Percentiles rank a stretch among this genome's conserved stretches.
Evolutionary conservation across 2,113 vertebrate species (phyloP).

Genomic region (Accipiter cooperii): DNA sequence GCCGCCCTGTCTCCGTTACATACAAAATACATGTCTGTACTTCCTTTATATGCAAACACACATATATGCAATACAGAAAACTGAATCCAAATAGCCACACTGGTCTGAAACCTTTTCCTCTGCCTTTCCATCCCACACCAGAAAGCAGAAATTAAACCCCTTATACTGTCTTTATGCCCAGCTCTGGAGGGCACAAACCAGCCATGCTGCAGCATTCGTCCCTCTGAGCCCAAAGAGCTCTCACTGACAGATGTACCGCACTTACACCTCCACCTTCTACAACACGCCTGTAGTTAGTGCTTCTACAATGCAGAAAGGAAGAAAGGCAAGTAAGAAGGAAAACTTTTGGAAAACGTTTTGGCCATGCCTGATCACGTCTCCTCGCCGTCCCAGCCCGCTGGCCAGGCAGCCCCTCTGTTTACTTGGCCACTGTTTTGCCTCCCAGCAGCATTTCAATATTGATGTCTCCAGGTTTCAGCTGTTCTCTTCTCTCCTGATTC

Average conservation of each 20-base stretch:
- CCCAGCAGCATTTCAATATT: neutral
- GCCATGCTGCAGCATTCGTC: fast-evolving
- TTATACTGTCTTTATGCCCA: fast-evolving
- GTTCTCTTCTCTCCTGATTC: neutral
- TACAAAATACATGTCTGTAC: too few species aligned
- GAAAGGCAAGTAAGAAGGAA: neutral
- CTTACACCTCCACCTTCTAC: neutral
- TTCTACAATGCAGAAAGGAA: neutral
- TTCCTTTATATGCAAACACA: too few species aligned
- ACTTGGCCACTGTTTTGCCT: neutral
- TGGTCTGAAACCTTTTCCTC: neutral
- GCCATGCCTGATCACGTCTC: neutral
- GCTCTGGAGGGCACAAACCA: too few species aligned
- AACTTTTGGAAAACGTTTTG: fast-evolving
- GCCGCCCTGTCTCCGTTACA: fast-evolving
- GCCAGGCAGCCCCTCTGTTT: neutral
- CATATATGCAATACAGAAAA: neutral
- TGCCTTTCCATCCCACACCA: too few species aligned
- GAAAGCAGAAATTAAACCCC: neutral
- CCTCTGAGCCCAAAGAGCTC: neutral
- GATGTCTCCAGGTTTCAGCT: neutral
- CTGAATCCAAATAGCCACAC: neutral
- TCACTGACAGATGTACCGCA: fast-evolving
- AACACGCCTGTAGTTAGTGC: fast-evolving
- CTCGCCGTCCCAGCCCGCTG: neutral